These are phyloP conservation scores for Leptatherina wallacei DNA, from an alignment of 2,797 vertebrate genomes.

Conservation along the genomic window DNA sequence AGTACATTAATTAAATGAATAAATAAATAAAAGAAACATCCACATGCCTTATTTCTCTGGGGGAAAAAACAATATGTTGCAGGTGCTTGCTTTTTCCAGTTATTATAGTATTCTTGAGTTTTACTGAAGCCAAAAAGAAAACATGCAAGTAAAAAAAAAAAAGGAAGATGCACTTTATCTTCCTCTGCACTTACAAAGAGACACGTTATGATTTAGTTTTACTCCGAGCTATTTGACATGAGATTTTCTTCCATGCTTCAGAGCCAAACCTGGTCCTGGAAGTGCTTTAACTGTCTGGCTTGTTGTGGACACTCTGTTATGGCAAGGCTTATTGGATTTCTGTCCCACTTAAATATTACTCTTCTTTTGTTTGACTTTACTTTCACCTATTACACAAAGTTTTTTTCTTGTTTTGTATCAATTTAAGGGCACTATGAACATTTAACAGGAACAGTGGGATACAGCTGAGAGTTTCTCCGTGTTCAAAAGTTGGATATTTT, in stretches of 20 bases:
- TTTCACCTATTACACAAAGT: slow-evolving; percentile 22
- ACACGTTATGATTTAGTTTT: slow-evolving; percentile 62
- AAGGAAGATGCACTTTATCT: slow-evolving; percentile 52
- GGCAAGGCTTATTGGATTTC: slow-evolving; percentile 12
- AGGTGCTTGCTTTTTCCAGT: slow-evolving; percentile 22
- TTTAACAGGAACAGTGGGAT: slow-evolving; percentile 17
- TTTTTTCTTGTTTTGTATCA: neutral
- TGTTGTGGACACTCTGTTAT: slow-evolving; percentile 35
- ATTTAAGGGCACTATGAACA: slow-evolving; percentile 19
- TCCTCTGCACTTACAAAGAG: slow-evolving; percentile 48
- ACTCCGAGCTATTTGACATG: slow-evolving; percentile 38
- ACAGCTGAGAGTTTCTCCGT: slow-evolving; percentile 12
- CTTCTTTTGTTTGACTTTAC: slow-evolving; percentile 37
- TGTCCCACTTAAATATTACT: slow-evolving; percentile 14
- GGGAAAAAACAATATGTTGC: neutral
- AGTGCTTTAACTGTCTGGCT: slow-evolving; percentile 51
- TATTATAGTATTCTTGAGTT: slow-evolving; percentile 37
- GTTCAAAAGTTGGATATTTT: slow-evolving; percentile 10
- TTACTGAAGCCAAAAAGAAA: slow-evolving; percentile 48
- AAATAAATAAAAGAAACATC: no score
- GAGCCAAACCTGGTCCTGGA: slow-evolving; percentile 45
- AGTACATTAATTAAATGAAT: no score
- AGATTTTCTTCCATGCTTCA: slow-evolving; percentile 22
- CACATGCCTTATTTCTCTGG: neutral
- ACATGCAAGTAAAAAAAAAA: slow-evolving; percentile 46